Evolutionary conservation across 35 echinoderm and acorn worm species (phyloP).

Genomic region (Strongylocentrotus purpuratus): DNA sequence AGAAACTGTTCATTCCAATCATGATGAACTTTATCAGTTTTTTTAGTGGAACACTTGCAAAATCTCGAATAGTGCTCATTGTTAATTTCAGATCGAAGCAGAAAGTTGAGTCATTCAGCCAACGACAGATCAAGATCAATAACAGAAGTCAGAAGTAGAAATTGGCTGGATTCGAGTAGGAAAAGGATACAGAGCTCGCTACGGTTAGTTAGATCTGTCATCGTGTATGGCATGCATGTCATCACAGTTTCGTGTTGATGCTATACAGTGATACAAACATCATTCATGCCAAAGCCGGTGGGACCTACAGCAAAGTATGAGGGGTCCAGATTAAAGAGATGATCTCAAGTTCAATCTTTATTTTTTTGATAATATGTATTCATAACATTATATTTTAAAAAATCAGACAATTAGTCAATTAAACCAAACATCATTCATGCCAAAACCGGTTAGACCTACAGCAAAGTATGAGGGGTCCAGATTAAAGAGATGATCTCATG

Average conservation of each 20-base stretch:
- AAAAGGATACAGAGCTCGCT: constrained; percentile 6
- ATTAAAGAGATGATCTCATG: not conserved
- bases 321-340: not conserved
- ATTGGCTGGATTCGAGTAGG: not conserved
- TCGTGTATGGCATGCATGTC: constrained; percentile 7
- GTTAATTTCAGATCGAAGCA: too few species aligned
- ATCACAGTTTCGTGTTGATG: not conserved
- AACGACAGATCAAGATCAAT: not conserved
- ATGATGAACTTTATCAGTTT: too few species aligned
- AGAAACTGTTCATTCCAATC: too few species aligned
- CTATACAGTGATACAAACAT: not conserved
- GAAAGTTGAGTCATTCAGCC: not conserved
- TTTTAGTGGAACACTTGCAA: too few species aligned
- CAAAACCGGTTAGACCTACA: not conserved
- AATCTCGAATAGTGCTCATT: too few species aligned
- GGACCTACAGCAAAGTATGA: not conserved
- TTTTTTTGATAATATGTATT: too few species aligned
- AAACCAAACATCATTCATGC: not conserved
- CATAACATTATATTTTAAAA: too few species aligned
- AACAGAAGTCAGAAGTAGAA: constrained; percentile 17
- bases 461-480: not conserved
- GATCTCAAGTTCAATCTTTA: not conserved
- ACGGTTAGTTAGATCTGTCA: constrained; percentile 17
- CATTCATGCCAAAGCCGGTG: not conserved
- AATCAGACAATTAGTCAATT: too few species aligned